These are phyloP conservation scores for Argya squamiceps DNA, from an alignment of 2,797 vertebrate genomes.

Conservation along the genomic window DNA sequence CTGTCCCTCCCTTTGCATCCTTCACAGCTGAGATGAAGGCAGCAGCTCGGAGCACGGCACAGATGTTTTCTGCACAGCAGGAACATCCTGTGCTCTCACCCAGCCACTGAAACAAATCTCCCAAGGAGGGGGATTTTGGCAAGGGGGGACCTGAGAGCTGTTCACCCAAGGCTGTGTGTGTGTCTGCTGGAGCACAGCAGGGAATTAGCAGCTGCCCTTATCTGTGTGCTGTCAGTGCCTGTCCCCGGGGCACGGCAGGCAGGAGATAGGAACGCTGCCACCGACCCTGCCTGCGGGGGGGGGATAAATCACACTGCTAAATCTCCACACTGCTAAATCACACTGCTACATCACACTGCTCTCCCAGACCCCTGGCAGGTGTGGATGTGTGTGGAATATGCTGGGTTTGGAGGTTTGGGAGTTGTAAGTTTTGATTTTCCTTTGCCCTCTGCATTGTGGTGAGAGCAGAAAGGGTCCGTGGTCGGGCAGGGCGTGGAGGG, in stretches of 20 bases:
- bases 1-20: neutral
- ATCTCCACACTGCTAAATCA: no score
- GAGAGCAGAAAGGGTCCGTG: neutral
- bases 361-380: neutral
- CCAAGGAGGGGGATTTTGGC: neutral
- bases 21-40: neutral
- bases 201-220: neutral
- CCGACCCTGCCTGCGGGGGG: neutral
- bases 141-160: neutral
- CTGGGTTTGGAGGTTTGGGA: neutral
- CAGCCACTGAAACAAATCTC: neutral
- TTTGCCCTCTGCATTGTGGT: neutral
- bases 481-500: accelerated
- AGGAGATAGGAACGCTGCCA: neutral
- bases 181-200: neutral
- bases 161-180: neutral
- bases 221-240: neutral
- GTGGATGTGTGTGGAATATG: accelerated
- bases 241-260: neutral
- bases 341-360: neutral
- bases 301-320: no score
- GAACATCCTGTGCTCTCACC: accelerated
- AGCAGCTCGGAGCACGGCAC: neutral
- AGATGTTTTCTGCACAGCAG: neutral
- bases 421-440: neutral